A percentile compares a stretch with the other conserved stretches of the same genome.
These are phyloP conservation scores for Orthonyx spaldingii DNA, from an alignment of 2,113 vertebrate species.

Conservation along the genomic window DNA sequence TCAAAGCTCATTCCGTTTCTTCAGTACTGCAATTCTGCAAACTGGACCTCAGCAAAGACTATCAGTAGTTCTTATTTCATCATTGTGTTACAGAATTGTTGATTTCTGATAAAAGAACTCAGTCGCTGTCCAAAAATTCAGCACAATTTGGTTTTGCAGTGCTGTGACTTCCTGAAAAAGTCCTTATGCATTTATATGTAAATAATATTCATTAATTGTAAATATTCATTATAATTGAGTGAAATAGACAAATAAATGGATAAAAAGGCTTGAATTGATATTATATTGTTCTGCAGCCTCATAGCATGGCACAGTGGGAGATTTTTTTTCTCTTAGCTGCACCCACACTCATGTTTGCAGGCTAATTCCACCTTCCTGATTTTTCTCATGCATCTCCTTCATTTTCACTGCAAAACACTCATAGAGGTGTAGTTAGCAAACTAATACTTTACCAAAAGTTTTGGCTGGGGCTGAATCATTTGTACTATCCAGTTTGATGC, in stretches of 20 bases:
- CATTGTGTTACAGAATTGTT: neutral
- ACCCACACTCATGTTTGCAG: accelerated
- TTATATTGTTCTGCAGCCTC: neutral
- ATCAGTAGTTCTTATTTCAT: neutral
- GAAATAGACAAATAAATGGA: neutral
- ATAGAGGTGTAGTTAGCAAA: neutral
- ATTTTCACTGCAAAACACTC: neutral
- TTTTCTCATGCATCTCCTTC: neutral
- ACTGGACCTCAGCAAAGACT: neutral
- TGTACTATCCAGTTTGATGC: neutral
- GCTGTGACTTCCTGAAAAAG: neutral
- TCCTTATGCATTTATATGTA: neutral
- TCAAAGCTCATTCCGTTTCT: neutral
- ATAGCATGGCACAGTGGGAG: neutral
- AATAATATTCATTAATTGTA: neutral
- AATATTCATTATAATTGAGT: neutral
- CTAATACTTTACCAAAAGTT: neutral
- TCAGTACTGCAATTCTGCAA: neutral
- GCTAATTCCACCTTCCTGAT: neutral
- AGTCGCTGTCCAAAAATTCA: neutral
- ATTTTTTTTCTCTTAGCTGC: neutral
- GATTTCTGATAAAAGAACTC: neutral
- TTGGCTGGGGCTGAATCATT: neutral
- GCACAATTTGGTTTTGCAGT: neutral
- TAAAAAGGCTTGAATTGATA: accelerated